Conservation (phyloP, 2,113 vertebrate species). For the Protomyctophum bolini region DNA sequence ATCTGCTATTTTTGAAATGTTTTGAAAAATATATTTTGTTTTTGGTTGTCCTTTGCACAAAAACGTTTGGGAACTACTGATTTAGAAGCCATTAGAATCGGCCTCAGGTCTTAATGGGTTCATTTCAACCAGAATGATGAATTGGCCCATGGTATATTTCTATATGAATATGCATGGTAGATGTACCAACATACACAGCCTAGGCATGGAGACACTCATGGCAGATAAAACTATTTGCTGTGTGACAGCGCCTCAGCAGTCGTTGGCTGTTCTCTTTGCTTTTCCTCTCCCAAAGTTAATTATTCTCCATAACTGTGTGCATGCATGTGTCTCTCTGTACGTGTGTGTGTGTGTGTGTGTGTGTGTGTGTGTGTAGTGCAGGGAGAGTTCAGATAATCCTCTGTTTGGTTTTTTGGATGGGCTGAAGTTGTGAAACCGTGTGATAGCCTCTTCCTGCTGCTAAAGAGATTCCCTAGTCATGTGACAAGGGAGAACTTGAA, state of each 20-base stretch:
- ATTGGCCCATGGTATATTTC: neutral
- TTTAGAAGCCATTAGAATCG: too few relatives aligned
- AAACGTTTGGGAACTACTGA: too few relatives aligned
- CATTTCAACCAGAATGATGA: neutral
- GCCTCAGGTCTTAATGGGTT: too few relatives aligned
- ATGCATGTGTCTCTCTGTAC: constrained; percentile 21
- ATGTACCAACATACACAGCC: neutral
- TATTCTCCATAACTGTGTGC: constrained; percentile 52
- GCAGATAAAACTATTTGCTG: constrained; percentile 60
- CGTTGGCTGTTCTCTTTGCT: constrained; percentile 46
- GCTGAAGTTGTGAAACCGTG: constrained; percentile 39
- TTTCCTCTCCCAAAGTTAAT: constrained; percentile 67
- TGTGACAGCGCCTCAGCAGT: constrained; percentile 20
- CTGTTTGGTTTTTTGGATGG: constrained; percentile 47
- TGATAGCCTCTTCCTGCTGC: constrained; percentile 48
- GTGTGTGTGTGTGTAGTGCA: neutral
- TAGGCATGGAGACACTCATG: constrained; percentile 18
- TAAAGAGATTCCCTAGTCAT: constrained; percentile 47
- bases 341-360: constrained; percentile 2
- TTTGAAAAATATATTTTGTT: too few relatives aligned
- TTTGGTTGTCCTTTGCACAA: too few relatives aligned
- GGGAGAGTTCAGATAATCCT: neutral
- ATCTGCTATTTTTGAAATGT: too few relatives aligned
- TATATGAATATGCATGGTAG: neutral
- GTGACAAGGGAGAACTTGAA: constrained; percentile 47